Conservation (phyloP, 1,140 invertebrate species). For the Bathynomus jamesi region DNA sequence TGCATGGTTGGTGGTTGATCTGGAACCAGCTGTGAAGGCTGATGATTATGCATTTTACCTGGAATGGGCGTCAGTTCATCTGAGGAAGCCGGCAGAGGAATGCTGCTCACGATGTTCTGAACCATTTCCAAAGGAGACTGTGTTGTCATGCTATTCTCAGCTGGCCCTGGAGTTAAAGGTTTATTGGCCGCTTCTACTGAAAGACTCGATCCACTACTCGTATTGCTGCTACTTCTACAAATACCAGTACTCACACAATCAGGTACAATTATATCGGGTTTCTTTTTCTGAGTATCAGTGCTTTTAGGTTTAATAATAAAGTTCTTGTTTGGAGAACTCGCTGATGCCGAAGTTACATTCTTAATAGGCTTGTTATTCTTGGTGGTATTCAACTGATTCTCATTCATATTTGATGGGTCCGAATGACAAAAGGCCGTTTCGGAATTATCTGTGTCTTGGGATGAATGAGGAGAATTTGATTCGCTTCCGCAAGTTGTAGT, state of each 20-base stretch:
- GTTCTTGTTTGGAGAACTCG: slow-evolving; percentile 12
- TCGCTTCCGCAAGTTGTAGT: slow-evolving; percentile 20
- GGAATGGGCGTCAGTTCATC: not conserved
- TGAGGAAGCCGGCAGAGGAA: slow-evolving; percentile 51
- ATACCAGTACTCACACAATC: slow-evolving; percentile 14
- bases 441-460: slow-evolving; percentile 12
- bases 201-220: slow-evolving; percentile 17
- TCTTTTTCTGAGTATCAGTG: slow-evolving; percentile 12
- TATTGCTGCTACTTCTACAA: slow-evolving; percentile 11
- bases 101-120: slow-evolving; percentile 66
- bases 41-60: not conserved
- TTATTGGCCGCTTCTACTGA: slow-evolving; percentile 20
- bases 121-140: slow-evolving; percentile 71
- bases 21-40: not conserved
- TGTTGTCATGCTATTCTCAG: slow-evolving; percentile 40
- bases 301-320: slow-evolving; percentile 10
- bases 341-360: not conserved
- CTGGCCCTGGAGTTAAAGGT: slow-evolving; percentile 31
- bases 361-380: not conserved
- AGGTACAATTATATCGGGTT: slow-evolving; percentile 15
- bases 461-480: slow-evolving; percentile 15
- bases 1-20: slow-evolving; percentile 18
- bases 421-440: not conserved
- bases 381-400: slow-evolving; percentile 13
- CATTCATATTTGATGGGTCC: slow-evolving; percentile 6